phyloP scores from a whole-genome alignment of 2,888 invertebrate species.

The Blastobasis lacticolella region DNA sequence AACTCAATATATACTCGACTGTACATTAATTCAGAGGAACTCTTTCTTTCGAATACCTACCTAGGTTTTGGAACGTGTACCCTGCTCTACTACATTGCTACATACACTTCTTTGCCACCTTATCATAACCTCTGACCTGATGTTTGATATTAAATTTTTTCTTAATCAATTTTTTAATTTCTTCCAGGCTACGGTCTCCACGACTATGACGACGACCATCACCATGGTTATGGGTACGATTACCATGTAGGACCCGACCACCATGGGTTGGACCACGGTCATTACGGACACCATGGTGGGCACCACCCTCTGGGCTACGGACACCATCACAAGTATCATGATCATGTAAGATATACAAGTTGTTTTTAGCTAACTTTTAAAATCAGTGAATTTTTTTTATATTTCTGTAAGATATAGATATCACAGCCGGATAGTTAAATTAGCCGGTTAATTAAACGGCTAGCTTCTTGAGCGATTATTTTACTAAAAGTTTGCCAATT shows the following conservation, averaged over 20 bases:
- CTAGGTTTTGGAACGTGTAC: too few species aligned
- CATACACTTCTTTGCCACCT: too few species aligned
- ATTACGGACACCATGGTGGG: slow-evolving; percentile 21
- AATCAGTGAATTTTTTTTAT: background rate
- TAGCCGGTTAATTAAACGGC: too few species aligned
- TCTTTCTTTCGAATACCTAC: too few species aligned
- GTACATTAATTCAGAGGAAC: too few species aligned
- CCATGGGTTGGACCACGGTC: slow-evolving; percentile 21
- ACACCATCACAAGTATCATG: slow-evolving; percentile 41
- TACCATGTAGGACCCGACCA: slow-evolving; percentile 28
- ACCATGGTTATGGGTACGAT: slow-evolving; percentile 40
- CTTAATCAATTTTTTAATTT: background rate
- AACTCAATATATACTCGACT: too few species aligned
- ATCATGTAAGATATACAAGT: slow-evolving; percentile 39
- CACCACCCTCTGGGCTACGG: slow-evolving; percentile 22
- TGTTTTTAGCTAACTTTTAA: background rate
- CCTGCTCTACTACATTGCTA: too few species aligned
- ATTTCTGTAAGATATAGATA: background rate
- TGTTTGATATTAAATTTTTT: background rate
- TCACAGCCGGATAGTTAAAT: too few species aligned
- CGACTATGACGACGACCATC: slow-evolving; percentile 50
- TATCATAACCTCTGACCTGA: too few species aligned
- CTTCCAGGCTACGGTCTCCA: slow-evolving; percentile 42
- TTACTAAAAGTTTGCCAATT: too few species aligned
- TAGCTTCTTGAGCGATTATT: too few species aligned